Base-by-base conservation (phyloP, 2,797 vertebrate species). In the Lepus townsendii region DNA sequence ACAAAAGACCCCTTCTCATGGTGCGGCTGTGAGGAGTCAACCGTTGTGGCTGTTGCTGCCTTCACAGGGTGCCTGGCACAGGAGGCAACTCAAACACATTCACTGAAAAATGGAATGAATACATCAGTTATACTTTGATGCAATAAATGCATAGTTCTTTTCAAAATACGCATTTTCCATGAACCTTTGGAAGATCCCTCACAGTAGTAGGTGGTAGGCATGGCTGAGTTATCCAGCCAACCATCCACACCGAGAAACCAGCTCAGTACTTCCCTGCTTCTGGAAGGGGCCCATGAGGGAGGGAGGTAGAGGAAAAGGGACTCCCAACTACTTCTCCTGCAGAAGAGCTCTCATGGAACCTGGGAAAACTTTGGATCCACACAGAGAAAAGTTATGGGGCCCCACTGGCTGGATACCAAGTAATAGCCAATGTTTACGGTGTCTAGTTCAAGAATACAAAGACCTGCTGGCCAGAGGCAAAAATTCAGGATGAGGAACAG, bases 121-220 rank as follows among this genome's bases (percentile, higher is more conserved):
- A 57, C 54, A 57, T 57, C 16, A 5, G 13, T 20, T 57, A 57
- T 57, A 47, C 6, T 57, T 20, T 57, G 54, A 57, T 57, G 14
- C 42, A 47, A 8, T 47, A 47, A 47, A 47, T 47, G 42, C 42
- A 9, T 47, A 47, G 42, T 57, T 57, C 19, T 57, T 16, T 57
- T 17, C 54, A 57, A 57, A 57, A 57, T 57, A 20, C 19, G 11
- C 54, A 57, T 57, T 57, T 57, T 57, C 54, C 17, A 1, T 57
- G 54, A 57, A 20, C 54, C 54, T 57, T 57, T 57, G 54, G 54
- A 57, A 57, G 54, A 57, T 9, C 42, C 42, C 42, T 47, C 1
- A 1, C 1, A 16, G 22, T 42, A 19, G 0, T 38, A 13, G 26
- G 2, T 0, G 0, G 1, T 4, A 5, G 35, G n/a, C 2, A 20